phyloP scores from a whole-genome alignment of 1,140 invertebrate species.

The Tetragonula clypearis region DNA sequence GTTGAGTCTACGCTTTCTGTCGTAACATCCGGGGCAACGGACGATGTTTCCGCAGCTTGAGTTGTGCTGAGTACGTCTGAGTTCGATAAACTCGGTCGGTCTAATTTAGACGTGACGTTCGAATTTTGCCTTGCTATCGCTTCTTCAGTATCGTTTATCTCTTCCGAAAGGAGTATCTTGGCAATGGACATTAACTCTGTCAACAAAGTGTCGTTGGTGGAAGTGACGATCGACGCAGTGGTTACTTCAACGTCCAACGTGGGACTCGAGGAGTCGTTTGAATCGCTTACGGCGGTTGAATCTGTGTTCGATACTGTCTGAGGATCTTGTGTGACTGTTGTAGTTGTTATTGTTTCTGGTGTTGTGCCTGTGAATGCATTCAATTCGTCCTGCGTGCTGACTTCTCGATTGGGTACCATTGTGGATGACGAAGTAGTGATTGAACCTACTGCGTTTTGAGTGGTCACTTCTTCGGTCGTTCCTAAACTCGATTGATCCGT shows the following conservation, averaged over 20 bases:
- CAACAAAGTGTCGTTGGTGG: conserved; percentile 62
- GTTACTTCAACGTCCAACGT: conserved; percentile 15
- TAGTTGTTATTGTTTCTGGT: conserved; percentile 31
- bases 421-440: background rate
- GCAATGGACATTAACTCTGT: conserved; percentile 70
- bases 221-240: background rate
- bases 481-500: background rate
- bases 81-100: background rate
- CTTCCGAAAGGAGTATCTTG: conserved; percentile 68
- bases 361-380: conserved; percentile 10
- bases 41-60: conserved; percentile 11
- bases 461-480: background rate
- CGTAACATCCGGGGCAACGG: background rate
- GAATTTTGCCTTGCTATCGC: background rate
- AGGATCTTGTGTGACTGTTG: conserved; percentile 27
- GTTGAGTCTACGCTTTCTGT: conserved; percentile 24
- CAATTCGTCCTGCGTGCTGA: background rate
- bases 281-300: conserved; percentile 6
- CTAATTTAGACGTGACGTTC: conserved; percentile 4
- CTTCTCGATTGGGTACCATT: conserved; percentile 13
- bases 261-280: background rate
- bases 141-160: conserved; percentile 52
- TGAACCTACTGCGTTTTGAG: conserved; percentile 30
- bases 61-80: background rate
- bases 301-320: conserved; percentile 22